Percentiles rank a stretch among this genome's conserved stretches.
Conservation (phyloP, 2,113 vertebrate genomes). For the Motacilla alba region DNA sequence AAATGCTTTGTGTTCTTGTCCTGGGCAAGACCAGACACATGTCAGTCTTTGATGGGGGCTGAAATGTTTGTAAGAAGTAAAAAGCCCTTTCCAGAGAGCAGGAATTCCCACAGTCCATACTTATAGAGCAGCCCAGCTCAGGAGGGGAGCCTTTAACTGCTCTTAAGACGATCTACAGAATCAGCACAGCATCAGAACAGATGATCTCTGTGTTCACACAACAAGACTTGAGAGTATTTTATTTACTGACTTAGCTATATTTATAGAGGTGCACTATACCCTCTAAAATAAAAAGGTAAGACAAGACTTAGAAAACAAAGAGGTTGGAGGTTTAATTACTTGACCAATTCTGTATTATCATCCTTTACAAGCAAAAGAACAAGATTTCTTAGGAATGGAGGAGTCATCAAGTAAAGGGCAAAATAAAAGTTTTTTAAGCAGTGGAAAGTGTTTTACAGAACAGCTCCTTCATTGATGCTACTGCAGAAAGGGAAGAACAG, state of each 20-base stretch:
- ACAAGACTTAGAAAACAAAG: not conserved
- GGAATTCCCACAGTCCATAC: not conserved
- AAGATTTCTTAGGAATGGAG: conserved; percentile 7
- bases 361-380: not conserved
- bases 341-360: not conserved
- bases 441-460: not conserved
- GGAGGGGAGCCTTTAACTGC: not conserved
- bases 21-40: not conserved
- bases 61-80: not conserved
- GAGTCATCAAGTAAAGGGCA: not conserved
- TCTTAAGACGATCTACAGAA: not conserved
- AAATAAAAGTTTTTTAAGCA: not conserved
- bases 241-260: not conserved
- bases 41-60: not conserved
- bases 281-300: not conserved
- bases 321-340: not conserved
- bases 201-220: not conserved
- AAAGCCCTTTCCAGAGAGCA: not conserved
- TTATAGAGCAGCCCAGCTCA: not conserved
- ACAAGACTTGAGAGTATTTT: not conserved
- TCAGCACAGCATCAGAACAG: not conserved
- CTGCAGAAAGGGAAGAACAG: not conserved
- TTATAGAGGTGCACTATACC: not conserved
- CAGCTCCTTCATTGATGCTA: not conserved
- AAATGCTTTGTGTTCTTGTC: not conserved